Base-by-base conservation (phyloP, 2,113 vertebrate genomes). In the Condylura cristata region DNA sequence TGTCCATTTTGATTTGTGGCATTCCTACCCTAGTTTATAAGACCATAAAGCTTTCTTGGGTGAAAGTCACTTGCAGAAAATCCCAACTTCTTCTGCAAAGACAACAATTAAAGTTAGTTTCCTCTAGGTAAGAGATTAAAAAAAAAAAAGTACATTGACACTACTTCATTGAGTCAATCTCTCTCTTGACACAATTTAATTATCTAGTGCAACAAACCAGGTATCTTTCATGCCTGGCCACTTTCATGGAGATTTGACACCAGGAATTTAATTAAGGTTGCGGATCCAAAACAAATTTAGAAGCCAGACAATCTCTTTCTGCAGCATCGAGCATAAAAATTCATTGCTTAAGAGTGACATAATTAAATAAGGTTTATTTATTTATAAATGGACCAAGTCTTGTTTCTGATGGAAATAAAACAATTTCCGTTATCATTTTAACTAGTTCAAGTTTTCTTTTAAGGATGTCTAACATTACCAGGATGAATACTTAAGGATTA, bases 221-320 rank as follows among this genome's bases (percentile, higher is more conserved):
- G 96, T 95, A 97, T 95, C 97, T 92, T 97, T 97, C 97, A 97
- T 0, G 93, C 96, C 96, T 97, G 91, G 81, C 97, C 97, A 96
- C 97, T 97, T 98, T 98, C 98, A 98, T 95, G 66, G 97, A 93
- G 97, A 97, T 97, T 97, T 96, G 96, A 94, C 93, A 98, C 93
- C 11, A 97, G 95, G 97, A 96, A 98, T 98, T 97, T 98, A 99
- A 99, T 99, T 99, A 98, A 97, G 98, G 97, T 97, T 98, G 93
- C 93, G 95, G 95, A 96, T 96, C 92, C 95, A 89, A 96, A 96
- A 95, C 92, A 97, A 97, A 94, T 5, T 4, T 89, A 90, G 71
- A 96, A 97, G 90, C 84, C 80, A 95, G 95, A 95, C 56, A 92
- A 96, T 97, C 96, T 89, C 93, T 97, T 66, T 94, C 97, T 92